Evolutionary conservation across 2,888 invertebrate species (phyloP).

Genomic region (Galerucella nymphaeae): DNA sequence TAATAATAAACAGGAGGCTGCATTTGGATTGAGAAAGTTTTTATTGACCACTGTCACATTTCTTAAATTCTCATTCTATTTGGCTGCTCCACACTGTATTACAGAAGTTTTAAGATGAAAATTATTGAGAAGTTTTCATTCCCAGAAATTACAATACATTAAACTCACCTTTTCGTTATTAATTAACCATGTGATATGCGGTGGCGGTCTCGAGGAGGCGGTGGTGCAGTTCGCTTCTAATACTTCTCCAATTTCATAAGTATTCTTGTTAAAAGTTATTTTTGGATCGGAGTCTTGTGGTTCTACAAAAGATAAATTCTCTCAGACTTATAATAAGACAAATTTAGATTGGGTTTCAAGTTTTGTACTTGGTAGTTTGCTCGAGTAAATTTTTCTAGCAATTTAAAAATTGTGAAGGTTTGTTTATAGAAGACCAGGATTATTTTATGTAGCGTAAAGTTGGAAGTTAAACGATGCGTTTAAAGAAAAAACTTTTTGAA

Average conservation of each 20-base stretch:
- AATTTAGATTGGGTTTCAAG: not conserved
- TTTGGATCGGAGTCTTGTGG: constrained; percentile 77
- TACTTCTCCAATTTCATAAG: constrained; percentile 74
- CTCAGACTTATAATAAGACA: too few species aligned
- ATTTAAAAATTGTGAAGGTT: not conserved
- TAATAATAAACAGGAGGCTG: too few species aligned
- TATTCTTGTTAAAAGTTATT: constrained; percentile 77
- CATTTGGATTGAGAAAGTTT: too few species aligned
- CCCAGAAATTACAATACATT: not conserved
- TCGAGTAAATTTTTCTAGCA: not conserved
- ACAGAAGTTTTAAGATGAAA: too few species aligned
- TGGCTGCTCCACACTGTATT: too few species aligned
- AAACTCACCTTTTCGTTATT: constrained; percentile 75
- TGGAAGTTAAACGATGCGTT: constrained; percentile 2
- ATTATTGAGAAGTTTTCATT: too few species aligned
- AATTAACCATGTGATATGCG: constrained; percentile 82
- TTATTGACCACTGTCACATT: too few species aligned
- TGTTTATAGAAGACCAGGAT: not conserved
- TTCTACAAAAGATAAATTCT: constrained; percentile 62
- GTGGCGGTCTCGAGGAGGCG: constrained; percentile 77
- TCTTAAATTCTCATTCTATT: too few species aligned
- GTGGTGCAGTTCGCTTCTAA: constrained; percentile 81
- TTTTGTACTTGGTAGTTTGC: not conserved
- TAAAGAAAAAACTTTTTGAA: not conserved
- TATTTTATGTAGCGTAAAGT: constrained; percentile 6